Evolutionary conservation across 1,140 invertebrate genomes (phyloP), one percentile per base, ranked within the genome.

Genomic region (Pomphorhynchus laevis): DNA sequence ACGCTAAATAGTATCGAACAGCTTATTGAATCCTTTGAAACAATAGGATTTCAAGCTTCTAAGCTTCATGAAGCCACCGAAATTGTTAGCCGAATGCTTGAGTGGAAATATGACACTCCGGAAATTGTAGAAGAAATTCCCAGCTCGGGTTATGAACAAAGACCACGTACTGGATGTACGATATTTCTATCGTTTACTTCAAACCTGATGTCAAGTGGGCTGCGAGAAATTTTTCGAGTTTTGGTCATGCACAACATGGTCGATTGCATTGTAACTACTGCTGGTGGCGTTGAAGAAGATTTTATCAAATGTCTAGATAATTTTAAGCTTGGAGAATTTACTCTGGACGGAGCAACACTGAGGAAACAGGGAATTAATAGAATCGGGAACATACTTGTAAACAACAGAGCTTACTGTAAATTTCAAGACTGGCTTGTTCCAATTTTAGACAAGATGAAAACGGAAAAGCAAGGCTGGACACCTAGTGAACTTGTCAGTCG

Each of bases 351-450:
- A 3, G 47, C 45, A 23, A 46, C 54, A 29, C 61, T 86, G 12
- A 62, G 82, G 42, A 67, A 73, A 5, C 67, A 69, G 46, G 89
- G 84, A 8, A 73, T 98, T 24, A 98, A 98, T 57, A 62, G 89
- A 47, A 91, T 86, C 47, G 86, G 89, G 18, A 98, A 98, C 62
- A 62, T 98, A 22, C 59, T 95, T 20, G 80, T 93, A 2, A 86
- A 89, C 4, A 98, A 98, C 63, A 69, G 84, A 49, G 98, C 98
- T 61, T 98, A 98, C 57, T 93, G 84, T 49, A 63, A 68, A 47
- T 95, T 98, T 63, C 84, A 98, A 61, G 73, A 91, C 52, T 98
- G 86, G 84, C 61, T 95, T 0, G 79, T 74, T 59, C 89, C 89
- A 0, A 66, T 79, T 48, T 62, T 98, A 16, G 73, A 93, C 52